Evolutionary conservation across 1,140 invertebrate species (phyloP), one percentile per base, ranked within the genome.

Genomic region (Microplitis demolitor): DNA sequence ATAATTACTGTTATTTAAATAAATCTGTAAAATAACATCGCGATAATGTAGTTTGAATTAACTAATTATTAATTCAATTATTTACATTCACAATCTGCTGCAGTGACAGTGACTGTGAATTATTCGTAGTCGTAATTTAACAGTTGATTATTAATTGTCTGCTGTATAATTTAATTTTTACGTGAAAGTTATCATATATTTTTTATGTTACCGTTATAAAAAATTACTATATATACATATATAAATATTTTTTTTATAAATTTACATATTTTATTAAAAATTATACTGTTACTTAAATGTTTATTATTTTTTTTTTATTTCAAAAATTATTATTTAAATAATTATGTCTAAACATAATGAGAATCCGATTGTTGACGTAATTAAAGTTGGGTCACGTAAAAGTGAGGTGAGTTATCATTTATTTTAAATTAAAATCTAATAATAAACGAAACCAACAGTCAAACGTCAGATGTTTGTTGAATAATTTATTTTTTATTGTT

Each of bases 371-470:
- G 50, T 35, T 78, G 81, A 87, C 72, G 85, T 90, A 80, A 90
- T 91, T 66, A 82, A 84, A 74, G 90, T 92, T 71, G 91, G 91
- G 6, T 92, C 91, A 60, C 87, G 91, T 68, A 92, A 92, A 87
- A 92, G 91, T 79, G 90, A 92, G 87, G 91, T 91, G 85, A 86
- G 81, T 84, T 45, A 45, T 45, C 39, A 45, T 45, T 45, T 45
- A 45, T 45, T 45, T 8, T 9, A 56, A 16, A 14, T 0, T 24
- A 6, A 56, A 24, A 56, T 13, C 5, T 31, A n/a, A 4, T 54
- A 31, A 60, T 70, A 45, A 61, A 60, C 37, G 24, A 16, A 31
- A 34, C 69, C 16, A 50, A 3, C 4, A 8, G 6, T 69, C 39
- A 58, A n/a, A 50, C 24, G 24, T 24, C 24, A 24, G 24, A 24